Evolutionary conservation across 2,113 vertebrate genomes (phyloP).

Genomic region (Polypterus bichir): DNA sequence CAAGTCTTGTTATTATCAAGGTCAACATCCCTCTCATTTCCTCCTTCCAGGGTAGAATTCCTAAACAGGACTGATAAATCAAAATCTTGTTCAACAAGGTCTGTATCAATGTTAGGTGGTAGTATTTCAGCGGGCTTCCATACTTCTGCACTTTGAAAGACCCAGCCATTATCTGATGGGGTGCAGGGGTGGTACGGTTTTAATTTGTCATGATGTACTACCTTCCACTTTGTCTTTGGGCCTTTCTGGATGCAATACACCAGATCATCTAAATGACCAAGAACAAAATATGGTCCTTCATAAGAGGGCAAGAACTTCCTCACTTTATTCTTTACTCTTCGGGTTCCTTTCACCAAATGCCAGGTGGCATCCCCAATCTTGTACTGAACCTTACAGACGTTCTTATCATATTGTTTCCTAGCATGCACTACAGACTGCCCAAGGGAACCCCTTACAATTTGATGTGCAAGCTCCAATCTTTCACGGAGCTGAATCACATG

Average conservation of each 20-base stretch:
- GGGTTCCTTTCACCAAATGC: slow-evolving; percentile 15
- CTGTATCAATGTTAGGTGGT: background rate
- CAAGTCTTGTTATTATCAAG: too few relatives aligned
- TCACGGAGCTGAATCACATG: background rate
- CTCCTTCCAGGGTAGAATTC: too few relatives aligned
- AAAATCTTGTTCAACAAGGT: background rate
- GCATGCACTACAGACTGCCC: slow-evolving; percentile 7
- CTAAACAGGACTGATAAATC: too few relatives aligned
- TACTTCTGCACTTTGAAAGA: background rate
- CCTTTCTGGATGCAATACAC: slow-evolving; percentile 15
- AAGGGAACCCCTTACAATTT: slow-evolving; percentile 6
- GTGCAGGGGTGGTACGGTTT: background rate
- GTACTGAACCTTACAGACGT: background rate
- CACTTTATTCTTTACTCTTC: slow-evolving; percentile 10
- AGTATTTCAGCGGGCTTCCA: background rate
- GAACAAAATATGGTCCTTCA: slow-evolving; percentile 12
- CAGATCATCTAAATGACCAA: slow-evolving; percentile 12
- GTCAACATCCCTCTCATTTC: too few relatives aligned
- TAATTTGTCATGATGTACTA: slow-evolving; percentile 11
- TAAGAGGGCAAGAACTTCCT: slow-evolving; percentile 16
- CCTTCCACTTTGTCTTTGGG: slow-evolving; percentile 11
- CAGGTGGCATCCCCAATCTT: slow-evolving; percentile 15
- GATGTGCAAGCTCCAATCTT: slow-evolving; percentile 1
- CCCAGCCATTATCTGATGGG: background rate
- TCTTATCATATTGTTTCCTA: slow-evolving; percentile 19